Conservation (phyloP, 2,888 invertebrate genomes). For the Stramonita haemastoma region DNA sequence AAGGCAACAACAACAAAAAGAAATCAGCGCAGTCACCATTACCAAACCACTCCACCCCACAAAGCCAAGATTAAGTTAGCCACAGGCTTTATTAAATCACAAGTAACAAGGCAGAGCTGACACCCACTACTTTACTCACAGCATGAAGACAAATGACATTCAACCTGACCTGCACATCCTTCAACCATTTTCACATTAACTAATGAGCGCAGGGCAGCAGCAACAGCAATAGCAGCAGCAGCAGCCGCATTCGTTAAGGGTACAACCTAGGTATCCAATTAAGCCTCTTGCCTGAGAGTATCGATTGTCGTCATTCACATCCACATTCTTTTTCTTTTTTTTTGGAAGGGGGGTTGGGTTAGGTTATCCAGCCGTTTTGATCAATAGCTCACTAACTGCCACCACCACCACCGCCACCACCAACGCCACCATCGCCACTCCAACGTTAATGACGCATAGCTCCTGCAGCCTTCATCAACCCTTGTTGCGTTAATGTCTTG, state of each 20-base stretch:
- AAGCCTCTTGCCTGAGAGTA: background rate
- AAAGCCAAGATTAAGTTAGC: no score
- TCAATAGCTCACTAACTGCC: slow-evolving; percentile 22
- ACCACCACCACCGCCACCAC: background rate
- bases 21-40: no score
- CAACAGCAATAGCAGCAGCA: no score
- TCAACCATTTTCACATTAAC: background rate
- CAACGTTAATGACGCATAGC: slow-evolving; percentile 11
- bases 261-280: slow-evolving; percentile 14
- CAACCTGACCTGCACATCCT: background rate
- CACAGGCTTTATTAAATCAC: no score
- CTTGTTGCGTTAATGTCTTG: slow-evolving; percentile 1
- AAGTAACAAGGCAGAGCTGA: background rate
- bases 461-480: background rate
- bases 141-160: background rate
- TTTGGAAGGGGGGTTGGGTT: background rate
- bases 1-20: no score
- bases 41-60: no score
- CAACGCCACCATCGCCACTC: background rate
- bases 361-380: background rate
- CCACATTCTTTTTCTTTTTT: no score
- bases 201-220: background rate
- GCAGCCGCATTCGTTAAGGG: background rate
- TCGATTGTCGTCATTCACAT: background rate
- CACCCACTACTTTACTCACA: background rate